These are phyloP conservation scores for Sebastes melanostomus DNA, from an alignment of 2,797 vertebrate genomes.

Conservation along the genomic window DNA sequence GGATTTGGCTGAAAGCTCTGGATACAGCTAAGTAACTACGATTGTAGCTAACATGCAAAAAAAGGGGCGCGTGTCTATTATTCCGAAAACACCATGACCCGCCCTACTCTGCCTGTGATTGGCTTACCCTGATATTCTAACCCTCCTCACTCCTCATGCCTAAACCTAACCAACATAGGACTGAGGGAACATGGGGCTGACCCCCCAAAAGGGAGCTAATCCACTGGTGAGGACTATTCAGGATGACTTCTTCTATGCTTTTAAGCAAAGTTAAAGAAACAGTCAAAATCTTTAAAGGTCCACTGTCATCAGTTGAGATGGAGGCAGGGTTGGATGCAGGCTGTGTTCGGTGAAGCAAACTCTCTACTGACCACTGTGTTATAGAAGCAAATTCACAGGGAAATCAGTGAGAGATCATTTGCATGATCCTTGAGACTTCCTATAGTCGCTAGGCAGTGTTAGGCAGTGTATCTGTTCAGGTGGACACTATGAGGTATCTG, in stretches of 20 bases:
- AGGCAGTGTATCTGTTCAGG: background rate
- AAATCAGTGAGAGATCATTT: background rate
- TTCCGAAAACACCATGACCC: too few relatives aligned
- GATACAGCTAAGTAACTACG: background rate
- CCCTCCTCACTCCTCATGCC: too few relatives aligned
- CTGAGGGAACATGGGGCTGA: too few relatives aligned
- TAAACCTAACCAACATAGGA: too few relatives aligned
- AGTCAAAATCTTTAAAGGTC: background rate
- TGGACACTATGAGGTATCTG: background rate
- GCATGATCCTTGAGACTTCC: conserved; percentile 3
- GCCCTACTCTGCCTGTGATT: too few relatives aligned
- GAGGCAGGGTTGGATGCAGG: background rate
- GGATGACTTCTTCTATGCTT: background rate
- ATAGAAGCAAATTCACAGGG: conserved; percentile 8
- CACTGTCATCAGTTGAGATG: background rate
- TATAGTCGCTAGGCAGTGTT: background rate
- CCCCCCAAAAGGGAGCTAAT: background rate
- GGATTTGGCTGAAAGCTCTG: background rate
- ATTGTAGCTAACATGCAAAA: background rate
- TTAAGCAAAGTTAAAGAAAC: background rate
- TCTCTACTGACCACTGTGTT: background rate
- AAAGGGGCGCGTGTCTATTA: too few relatives aligned
- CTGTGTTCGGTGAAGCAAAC: background rate
- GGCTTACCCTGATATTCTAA: too few relatives aligned
- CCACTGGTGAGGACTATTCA: background rate